These are phyloP conservation scores for Caenorhabditis sinica DNA, from an alignment of 2,888 invertebrate genomes.

Conservation along the genomic window DNA sequence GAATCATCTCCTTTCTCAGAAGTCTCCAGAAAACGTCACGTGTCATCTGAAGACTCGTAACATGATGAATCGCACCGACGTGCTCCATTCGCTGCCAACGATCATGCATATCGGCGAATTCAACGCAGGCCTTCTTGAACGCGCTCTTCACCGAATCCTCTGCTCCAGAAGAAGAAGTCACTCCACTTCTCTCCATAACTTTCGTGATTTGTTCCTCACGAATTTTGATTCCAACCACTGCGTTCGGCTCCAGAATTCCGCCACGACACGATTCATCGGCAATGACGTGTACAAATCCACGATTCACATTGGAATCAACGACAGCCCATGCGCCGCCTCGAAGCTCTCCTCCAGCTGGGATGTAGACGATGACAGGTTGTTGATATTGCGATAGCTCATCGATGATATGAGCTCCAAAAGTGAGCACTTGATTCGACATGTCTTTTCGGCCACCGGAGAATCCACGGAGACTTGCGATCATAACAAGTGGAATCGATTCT, in stretches of 20 bases:
- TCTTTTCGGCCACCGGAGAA: slow-evolving; percentile 99
- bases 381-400: slow-evolving; percentile 93
- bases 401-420: slow-evolving; percentile 99
- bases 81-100: slow-evolving; percentile 97
- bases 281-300: slow-evolving; percentile 96
- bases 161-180: background rate
- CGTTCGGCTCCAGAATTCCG: slow-evolving; percentile 96
- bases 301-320: slow-evolving; percentile 96
- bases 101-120: slow-evolving; percentile 98
- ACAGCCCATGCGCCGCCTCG: slow-evolving; percentile 99
- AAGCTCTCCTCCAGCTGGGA: slow-evolving; percentile 96
- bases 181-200: slow-evolving; percentile 58
- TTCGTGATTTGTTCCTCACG: slow-evolving; percentile 90
- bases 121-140: slow-evolving; percentile 88
- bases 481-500: slow-evolving; percentile 96
- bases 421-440: slow-evolving; percentile 98
- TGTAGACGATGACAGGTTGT: slow-evolving; percentile 93
- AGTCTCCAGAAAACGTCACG: slow-evolving; percentile 45
- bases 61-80: slow-evolving; percentile 89
- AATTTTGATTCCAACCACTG: slow-evolving; percentile 98
- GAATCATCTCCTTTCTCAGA: slow-evolving; percentile 41
- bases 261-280: slow-evolving; percentile 93
- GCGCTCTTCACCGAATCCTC: slow-evolving; percentile 39
- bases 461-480: slow-evolving; percentile 99
- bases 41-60: slow-evolving; percentile 27